phyloP scores from a whole-genome alignment of 2,797 vertebrate genomes.

The Acanthopagrus latus region DNA sequence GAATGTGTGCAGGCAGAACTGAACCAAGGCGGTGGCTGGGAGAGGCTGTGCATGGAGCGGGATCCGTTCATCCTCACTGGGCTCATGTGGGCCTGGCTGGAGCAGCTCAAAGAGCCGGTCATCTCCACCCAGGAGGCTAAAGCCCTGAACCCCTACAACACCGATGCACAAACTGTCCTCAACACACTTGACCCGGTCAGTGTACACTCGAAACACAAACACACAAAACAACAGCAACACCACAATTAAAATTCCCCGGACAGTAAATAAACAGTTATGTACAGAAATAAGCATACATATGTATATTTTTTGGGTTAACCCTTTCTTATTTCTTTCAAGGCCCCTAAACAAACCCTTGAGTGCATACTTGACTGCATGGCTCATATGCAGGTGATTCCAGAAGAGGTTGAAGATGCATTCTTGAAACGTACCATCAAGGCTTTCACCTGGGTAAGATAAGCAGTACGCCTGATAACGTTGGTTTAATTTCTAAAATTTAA shows the following conservation, averaged over 20 bases:
- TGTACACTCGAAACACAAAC: background rate
- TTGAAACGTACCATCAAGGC: constrained; percentile 90
- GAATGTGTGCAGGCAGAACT: constrained; percentile 89
- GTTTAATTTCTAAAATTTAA: background rate
- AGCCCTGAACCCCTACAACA: constrained; percentile 77
- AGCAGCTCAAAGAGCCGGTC: constrained; percentile 94
- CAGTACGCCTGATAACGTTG: background rate
- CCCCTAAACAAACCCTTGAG: constrained; percentile 88
- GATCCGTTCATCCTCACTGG: constrained; percentile 93
- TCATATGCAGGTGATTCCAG: constrained; percentile 85
- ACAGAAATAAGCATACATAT: too few species aligned
- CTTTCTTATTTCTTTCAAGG: constrained; percentile 79
- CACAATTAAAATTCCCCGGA: background rate
- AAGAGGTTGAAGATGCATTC: constrained; percentile 90
- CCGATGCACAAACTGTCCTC: constrained; percentile 84
- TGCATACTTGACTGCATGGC: constrained; percentile 93
- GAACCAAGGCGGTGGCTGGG: constrained; percentile 93
- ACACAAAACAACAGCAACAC: background rate
- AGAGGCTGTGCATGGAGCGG: constrained; percentile 91
- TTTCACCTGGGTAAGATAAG: constrained; percentile 91
- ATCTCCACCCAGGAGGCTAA: constrained; percentile 86
- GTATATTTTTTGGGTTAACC: background rate
- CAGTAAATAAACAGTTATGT: background rate
- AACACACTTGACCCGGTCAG: constrained; percentile 89
- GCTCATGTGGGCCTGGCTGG: constrained; percentile 98